These are phyloP conservation scores for Dendroctonus valens DNA, from an alignment of 1,140 invertebrate species.

Conservation along the genomic window DNA sequence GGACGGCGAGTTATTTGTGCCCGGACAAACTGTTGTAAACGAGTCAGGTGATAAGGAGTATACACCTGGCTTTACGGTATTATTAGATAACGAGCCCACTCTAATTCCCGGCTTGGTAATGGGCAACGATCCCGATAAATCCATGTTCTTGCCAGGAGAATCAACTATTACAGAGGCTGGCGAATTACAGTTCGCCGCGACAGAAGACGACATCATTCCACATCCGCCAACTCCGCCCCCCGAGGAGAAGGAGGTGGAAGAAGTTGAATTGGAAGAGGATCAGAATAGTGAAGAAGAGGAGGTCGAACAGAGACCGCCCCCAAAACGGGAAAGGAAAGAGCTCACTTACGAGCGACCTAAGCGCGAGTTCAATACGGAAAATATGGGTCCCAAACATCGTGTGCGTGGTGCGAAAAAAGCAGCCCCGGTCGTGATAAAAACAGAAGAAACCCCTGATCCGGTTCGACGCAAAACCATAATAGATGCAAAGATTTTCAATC, in stretches of 20 bases:
- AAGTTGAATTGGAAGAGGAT: constrained; percentile 44
- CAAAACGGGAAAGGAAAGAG: constrained; percentile 42
- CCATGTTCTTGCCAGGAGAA: constrained; percentile 61
- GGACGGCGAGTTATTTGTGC: constrained; percentile 66
- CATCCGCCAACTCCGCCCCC: constrained; percentile 29
- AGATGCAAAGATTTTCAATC: constrained; percentile 37
- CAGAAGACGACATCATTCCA: constrained; percentile 43
- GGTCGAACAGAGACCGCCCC: constrained; percentile 40
- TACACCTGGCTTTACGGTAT: constrained; percentile 70
- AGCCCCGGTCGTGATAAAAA: constrained; percentile 6
- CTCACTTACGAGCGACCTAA: constrained; percentile 47
- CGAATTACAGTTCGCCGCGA: constrained; percentile 51
- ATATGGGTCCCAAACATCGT: constrained; percentile 44
- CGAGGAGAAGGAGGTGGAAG: constrained; percentile 39
- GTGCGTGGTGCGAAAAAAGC: constrained; percentile 38
- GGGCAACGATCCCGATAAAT: constrained; percentile 48
- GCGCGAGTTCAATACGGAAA: constrained; percentile 44
- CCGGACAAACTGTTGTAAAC: constrained; percentile 68
- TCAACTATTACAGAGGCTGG: constrained; percentile 55
- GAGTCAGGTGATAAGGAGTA: constrained; percentile 61
- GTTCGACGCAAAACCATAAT: constrained; percentile 15
- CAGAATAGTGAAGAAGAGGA: constrained; percentile 43
- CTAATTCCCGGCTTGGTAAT: constrained; percentile 59
- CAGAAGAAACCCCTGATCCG: not conserved
- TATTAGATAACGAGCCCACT: constrained; percentile 63